Percentiles rank a stretch among this genome's conserved stretches.
Conservation (phyloP, 2,113 vertebrate species). For the Spheniscus mendiculus region DNA sequence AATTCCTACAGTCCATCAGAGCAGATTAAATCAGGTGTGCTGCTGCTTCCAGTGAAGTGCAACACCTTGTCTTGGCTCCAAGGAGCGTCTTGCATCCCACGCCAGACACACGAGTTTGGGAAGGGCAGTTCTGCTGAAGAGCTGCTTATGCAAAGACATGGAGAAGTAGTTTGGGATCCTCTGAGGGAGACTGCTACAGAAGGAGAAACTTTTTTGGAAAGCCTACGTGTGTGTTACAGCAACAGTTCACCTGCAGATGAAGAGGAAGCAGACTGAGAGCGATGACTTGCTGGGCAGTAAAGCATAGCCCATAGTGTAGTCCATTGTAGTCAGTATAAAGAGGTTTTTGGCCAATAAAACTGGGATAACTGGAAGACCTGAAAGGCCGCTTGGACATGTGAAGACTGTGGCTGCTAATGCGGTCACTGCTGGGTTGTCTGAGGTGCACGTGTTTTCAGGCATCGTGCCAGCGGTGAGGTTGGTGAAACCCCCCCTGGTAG, state of each 20-base stretch:
- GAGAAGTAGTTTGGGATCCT: neutral
- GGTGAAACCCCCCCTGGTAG: neutral
- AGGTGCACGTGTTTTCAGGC: neutral
- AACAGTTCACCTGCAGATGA: neutral
- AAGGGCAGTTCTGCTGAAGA: neutral
- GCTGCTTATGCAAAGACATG: no score
- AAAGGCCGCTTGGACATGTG: neutral
- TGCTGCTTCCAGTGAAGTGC: neutral
- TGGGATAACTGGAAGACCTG: neutral
- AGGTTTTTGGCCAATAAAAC: neutral
- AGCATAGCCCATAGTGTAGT: neutral
- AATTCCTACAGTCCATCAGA: neutral
- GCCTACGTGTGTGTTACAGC: neutral
- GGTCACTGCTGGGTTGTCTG: no score
- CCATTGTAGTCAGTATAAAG: neutral
- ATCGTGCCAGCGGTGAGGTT: fast-evolving
- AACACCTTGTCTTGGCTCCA: neutral
- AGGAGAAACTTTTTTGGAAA: neutral
- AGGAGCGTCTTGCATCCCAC: neutral
- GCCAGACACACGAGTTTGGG: neutral
- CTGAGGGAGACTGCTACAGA: neutral
- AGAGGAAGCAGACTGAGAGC: neutral
- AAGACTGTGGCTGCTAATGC: neutral
- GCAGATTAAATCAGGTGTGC: neutral
- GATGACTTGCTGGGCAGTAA: neutral